Percentiles rank a stretch among this genome's conserved stretches.
These are phyloP conservation scores for Pseudois nayaur DNA, from an alignment of 2,113 vertebrate species.

Conservation along the genomic window DNA sequence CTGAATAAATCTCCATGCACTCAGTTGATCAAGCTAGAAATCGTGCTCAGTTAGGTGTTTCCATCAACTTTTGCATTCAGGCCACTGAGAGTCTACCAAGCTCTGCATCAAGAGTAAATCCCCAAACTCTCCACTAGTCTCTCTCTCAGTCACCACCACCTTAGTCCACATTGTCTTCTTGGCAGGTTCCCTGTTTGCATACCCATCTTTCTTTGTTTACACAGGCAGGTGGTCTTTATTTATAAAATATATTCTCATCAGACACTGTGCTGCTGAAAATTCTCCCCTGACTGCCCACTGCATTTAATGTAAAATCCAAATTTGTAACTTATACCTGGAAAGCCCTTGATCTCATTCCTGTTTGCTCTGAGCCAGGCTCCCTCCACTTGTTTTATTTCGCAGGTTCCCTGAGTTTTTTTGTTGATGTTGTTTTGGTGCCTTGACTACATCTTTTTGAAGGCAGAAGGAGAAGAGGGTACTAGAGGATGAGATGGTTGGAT, in stretches of 20 bases:
- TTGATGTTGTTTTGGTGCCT: not conserved
- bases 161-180: not conserved
- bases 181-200: not conserved
- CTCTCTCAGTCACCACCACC: not conserved
- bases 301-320: not conserved
- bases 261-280: not conserved
- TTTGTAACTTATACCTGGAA: not conserved
- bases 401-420: not conserved
- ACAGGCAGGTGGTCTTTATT: not conserved
- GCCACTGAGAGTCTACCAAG: not conserved
- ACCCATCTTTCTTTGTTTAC: not conserved
- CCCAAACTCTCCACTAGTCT: not conserved
- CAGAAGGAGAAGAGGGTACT: not conserved
- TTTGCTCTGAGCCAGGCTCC: not conserved
- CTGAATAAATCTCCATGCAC: not conserved
- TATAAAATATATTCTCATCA: not conserved
- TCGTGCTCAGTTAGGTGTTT: not conserved
- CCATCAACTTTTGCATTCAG: rapidly evolving
- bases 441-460: not conserved
- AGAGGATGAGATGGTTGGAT: not conserved
- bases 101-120: not conserved
- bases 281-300: not conserved
- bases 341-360: not conserved
- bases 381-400: not conserved
- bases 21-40: not conserved